phyloP scores from a whole-genome alignment of 1,140 invertebrate species.

The Scaptomyza hsui region DNA sequence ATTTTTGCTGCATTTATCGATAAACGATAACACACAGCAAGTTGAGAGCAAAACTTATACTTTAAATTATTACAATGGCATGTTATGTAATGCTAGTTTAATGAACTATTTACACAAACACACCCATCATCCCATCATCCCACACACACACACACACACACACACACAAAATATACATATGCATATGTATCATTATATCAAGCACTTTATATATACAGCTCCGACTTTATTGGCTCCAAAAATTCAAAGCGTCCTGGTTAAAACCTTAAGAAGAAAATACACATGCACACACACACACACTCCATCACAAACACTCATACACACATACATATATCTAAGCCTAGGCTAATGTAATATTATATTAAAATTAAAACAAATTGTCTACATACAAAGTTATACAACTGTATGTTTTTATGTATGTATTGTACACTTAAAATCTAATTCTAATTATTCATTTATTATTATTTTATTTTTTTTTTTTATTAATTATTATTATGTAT shows the following conservation, averaged over 20 bases:
- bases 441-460: slow-evolving; percentile 57
- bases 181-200: slow-evolving; percentile 11
- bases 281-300: slow-evolving; percentile 16
- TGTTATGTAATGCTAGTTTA: slow-evolving; percentile 55
- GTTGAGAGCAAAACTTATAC: slow-evolving; percentile 31
- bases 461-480: slow-evolving; percentile 40
- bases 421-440: slow-evolving; percentile 47
- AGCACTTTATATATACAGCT: slow-evolving; percentile 5
- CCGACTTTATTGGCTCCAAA: neutral
- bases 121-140: slow-evolving; percentile 4
- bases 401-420: slow-evolving; percentile 46
- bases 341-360: slow-evolving; percentile 33
- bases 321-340: slow-evolving; percentile 29
- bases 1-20: slow-evolving; percentile 14
- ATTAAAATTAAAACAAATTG: slow-evolving; percentile 19
- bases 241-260: neutral
- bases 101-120: slow-evolving; percentile 27
- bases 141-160: slow-evolving; percentile 17
- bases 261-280: neutral
- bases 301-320: slow-evolving; percentile 19
- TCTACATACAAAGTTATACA: slow-evolving; percentile 38
- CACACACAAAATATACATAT: slow-evolving; percentile 28
- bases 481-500: slow-evolving; percentile 36
- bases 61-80: slow-evolving; percentile 57
- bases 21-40: slow-evolving; percentile 21